Base-by-base conservation (phyloP, 2,797 vertebrate species). In the Diplodus puntazzo region DNA sequence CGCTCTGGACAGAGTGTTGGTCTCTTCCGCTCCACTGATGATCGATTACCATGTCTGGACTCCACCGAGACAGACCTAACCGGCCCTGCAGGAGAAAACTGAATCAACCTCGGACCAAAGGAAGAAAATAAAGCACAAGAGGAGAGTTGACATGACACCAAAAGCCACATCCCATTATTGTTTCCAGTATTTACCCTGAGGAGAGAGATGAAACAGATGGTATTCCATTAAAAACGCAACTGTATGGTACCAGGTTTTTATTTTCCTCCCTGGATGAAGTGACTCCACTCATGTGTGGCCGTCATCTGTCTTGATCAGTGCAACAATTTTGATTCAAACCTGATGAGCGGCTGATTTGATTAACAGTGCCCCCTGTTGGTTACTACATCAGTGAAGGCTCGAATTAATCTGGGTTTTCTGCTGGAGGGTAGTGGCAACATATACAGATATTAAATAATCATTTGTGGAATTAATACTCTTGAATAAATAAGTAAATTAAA, bases 41-140 rank as follows among this genome's bases (percentile, higher is more conserved):
- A 94, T 95, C 79, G 83, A 94, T 95, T 86, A 88, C 75, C 50
- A 14, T 73, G 88, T 93, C 92, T 92, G 92, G 83, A 80, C 87
- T 92, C 87, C 75, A 65, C 46, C 13, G 78, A 90, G 92, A 89
- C 82, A 50, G 81, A 88, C 70, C 79, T 69, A 82, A 86, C 80
- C 53, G 46, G 75, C 81, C 83, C 90, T 83, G 77, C 85, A 88
- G 87, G 85, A 89, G 80, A 62, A 79, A 86, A 88, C 69, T 39
- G 71, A 89, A 84, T 89, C 80, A 79, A 75, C 72, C 80, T 85
- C 72, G 49, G 71, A 87, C 74, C 73, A 55, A 77, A 73, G 61
- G 69, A 79, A 20, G 48, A 62, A 66, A 83, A 68, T 58, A 77
- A 85, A 77, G 77, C 61, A 11, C 50, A 43, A 53, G 81, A 66